phyloP scores from a whole-genome alignment of 2,888 invertebrate species.

The Globia sparganii region DNA sequence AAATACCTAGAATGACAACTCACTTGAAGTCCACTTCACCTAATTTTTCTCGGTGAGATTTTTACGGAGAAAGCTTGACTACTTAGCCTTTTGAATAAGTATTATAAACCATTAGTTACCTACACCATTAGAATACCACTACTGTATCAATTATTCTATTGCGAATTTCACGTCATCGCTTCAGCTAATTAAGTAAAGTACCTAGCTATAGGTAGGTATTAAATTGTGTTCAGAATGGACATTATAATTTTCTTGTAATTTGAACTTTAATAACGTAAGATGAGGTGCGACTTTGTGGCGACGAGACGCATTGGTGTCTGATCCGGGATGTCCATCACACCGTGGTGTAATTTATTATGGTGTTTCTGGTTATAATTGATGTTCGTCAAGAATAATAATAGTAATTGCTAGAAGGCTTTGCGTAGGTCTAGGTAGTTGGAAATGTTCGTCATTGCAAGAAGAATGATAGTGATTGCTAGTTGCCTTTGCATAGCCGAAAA shows the following conservation, averaged over 20 bases:
- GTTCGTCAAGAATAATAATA: neutral
- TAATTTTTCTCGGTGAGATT: no score
- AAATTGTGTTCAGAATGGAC: constrained; percentile 30
- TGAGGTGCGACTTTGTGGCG: constrained; percentile 27
- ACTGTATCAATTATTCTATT: constrained; percentile 54
- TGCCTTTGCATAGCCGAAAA: neutral
- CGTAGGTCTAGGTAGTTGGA: no score
- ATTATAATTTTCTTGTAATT: neutral
- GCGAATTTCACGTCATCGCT: constrained; percentile 67
- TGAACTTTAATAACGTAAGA: neutral
- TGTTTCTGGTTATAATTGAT: neutral
- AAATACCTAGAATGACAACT: no score
- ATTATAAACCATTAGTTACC: neutral
- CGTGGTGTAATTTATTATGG: constrained; percentile 25
- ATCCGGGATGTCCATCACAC: constrained; percentile 48
- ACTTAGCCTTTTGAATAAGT: neutral
- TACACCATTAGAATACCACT: constrained; percentile 4
- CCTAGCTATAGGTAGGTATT: constrained; percentile 13
- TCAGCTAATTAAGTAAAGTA: constrained; percentile 67
- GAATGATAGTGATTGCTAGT: no score
- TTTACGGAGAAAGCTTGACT: neutral
- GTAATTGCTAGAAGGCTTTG: no score
- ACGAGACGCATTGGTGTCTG: neutral
- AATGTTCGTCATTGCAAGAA: no score
- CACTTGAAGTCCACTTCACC: no score